Base-by-base conservation (phyloP, 2,888 invertebrate genomes). In the Andrena praecox region DNA sequence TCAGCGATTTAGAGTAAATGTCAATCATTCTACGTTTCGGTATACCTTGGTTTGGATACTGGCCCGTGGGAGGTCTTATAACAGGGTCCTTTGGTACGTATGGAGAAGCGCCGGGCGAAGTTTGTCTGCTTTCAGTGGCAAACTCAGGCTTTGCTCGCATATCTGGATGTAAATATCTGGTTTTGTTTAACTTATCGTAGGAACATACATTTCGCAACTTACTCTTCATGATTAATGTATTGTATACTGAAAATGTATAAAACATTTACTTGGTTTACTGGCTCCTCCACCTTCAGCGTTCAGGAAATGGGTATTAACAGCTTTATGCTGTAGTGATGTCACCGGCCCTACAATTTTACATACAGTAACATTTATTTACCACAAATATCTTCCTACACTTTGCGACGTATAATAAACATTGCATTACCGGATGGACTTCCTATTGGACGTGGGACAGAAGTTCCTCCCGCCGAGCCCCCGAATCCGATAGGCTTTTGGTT, bases 201-300 rank as follows among this genome's bases (percentile, higher is more conserved):
- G 62, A 69, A 74, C 0, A 48, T 64, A 64, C 8, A n/a, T 29
- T 60, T 16, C 33, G 5, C 29, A 20, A 24, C 20, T 60, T 29
- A n/a, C 4, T 27, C 6, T 12, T 56, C 27, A 31, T 29, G 5
- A n/a, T 52, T 64, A 16, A 6, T 59, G 8, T 20, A 67, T 20
- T n/a, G 10, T 52, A 2, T 60, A 60, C 52, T 70, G 48, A 8
- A 27, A 60, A 7, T n/a, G n/a, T 8, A 10, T 59, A 24, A 54
- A 75, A 29, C n/a, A 84, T 80, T 74, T 77, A 89, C 90, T 33
- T 63, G 89, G 88, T 52, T 77, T 79, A 20, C 50, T 79, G 52
- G 81, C 83, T 20, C 89, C 87, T 63, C 89, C 86, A 35, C 88
- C 84, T 68, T 91, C 90, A 5, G 73, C 62, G 0, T 83, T 54